Conservation (phyloP, 2,888 invertebrate species). For the Harmothoe impar region DNA sequence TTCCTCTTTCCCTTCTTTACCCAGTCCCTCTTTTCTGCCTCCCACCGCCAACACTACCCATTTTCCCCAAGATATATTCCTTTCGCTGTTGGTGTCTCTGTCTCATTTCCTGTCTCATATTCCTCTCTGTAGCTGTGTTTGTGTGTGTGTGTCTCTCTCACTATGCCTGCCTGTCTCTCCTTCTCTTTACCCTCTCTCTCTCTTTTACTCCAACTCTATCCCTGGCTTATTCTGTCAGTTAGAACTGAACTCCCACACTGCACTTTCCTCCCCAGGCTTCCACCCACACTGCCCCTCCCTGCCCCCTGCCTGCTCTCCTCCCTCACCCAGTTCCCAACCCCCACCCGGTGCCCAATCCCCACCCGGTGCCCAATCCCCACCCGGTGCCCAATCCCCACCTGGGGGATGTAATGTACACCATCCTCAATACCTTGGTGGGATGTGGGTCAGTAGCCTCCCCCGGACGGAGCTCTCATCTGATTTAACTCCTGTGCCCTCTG, state of each 20-base stretch:
- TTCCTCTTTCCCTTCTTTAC: too few species aligned
- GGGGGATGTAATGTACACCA: not conserved
- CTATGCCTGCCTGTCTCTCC: not conserved
- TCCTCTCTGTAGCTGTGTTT: too few species aligned
- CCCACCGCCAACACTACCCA: too few species aligned
- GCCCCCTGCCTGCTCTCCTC: constrained; percentile 20
- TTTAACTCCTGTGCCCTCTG: not conserved
- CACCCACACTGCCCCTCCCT: not conserved
- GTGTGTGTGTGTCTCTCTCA: too few species aligned
- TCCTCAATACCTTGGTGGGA: not conserved
- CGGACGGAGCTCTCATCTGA: not conserved
- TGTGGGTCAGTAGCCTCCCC: not conserved
- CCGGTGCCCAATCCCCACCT: not conserved
- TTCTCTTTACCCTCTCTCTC: not conserved
- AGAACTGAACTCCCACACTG: not conserved
- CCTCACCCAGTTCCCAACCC: not conserved
- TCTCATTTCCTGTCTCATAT: too few species aligned
- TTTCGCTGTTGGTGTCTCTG: too few species aligned
- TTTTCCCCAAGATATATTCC: too few species aligned
- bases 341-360: not conserved
- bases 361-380: not conserved
- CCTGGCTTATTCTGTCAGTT: not conserved
- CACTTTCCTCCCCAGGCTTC: not conserved
- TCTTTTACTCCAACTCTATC: not conserved
- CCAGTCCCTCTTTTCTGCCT: too few species aligned